Base-by-base conservation (phyloP, 2,888 invertebrate genomes). In the Brachyptera risi region DNA sequence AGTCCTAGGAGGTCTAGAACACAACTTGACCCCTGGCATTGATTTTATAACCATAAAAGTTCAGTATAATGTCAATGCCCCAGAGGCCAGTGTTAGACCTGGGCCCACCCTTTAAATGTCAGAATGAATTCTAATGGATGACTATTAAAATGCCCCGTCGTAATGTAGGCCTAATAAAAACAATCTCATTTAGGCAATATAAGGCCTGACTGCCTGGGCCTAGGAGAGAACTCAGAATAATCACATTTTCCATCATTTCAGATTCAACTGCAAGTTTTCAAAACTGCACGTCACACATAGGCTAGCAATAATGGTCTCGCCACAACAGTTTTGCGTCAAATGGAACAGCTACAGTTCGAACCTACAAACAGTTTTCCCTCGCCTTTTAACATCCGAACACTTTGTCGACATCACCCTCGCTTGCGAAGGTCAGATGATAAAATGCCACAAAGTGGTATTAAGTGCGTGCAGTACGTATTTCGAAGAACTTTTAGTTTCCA, bases 281-380 rank as follows among this genome's bases (percentile, higher is more conserved):
- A 7, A 40, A 9, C 7, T 15, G 7, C n/a, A 4, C n/a, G 11
- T 51, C 17, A 51, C 11, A 51, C 26, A 11, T 31, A 9, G 3
- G n/a, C 3, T 17, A 17, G 19, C n/a, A 11, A 37, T 15, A 2
- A 56, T 56, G 56, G 23, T 27, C n/a, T 17, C 17, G 15, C 38
- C 57, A 24, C 63, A 63, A 24, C 82, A 87, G 78, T 87, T 87
- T 68, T 66, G 66, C 65, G 70, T 74, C 37, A 72, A 73, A 38
- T 75, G 74, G 74, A 75, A 75, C 67, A 73, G 74, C 64, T 73
- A 74, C 66, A 70, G 71, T 54, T 68, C 69, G 13, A 73, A 73
- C 59, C 67, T 75, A 60, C 70, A 73, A 62, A 70, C 69, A 57
- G 71, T 71, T 9, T 73, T 74, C 64, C 71, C 72, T 47, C 68